Evolutionary conservation across 2,888 invertebrate genomes (phyloP).

Genomic region (Cantharis rustica): DNA sequence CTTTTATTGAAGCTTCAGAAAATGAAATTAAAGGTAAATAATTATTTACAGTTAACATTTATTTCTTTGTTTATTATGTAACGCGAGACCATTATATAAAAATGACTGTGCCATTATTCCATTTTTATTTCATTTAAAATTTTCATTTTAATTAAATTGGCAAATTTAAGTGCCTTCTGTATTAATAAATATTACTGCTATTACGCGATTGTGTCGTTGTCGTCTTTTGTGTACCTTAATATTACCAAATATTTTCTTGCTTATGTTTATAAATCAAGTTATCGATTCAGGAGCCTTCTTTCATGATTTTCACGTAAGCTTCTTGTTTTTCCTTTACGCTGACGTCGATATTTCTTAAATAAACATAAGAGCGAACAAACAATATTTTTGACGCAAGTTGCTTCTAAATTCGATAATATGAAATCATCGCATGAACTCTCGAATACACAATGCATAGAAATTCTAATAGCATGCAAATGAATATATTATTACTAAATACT

Average conservation of each 20-base stretch:
- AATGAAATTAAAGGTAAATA: slow-evolving; percentile 52
- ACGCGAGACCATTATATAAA: background rate
- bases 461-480: no score
- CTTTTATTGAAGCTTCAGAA: slow-evolving; percentile 46
- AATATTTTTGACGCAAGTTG: background rate
- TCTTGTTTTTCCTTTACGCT: background rate
- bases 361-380: background rate
- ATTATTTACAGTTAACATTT: background rate
- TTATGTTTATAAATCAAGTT: background rate
- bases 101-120: background rate
- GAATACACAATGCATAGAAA: background rate
- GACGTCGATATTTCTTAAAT: background rate
- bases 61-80: background rate
- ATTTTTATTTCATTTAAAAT: background rate
- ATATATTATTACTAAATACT: no score
- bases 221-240: background rate
- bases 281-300: background rate
- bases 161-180: background rate
- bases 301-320: background rate
- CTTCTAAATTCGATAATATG: background rate
- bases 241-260: background rate
- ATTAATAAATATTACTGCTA: background rate
- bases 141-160: background rate
- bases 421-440: background rate
- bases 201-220: background rate